These are phyloP conservation scores for Hemichromis elongatus DNA, from an alignment of 2,113 vertebrate genomes.

Conservation along the genomic window DNA sequence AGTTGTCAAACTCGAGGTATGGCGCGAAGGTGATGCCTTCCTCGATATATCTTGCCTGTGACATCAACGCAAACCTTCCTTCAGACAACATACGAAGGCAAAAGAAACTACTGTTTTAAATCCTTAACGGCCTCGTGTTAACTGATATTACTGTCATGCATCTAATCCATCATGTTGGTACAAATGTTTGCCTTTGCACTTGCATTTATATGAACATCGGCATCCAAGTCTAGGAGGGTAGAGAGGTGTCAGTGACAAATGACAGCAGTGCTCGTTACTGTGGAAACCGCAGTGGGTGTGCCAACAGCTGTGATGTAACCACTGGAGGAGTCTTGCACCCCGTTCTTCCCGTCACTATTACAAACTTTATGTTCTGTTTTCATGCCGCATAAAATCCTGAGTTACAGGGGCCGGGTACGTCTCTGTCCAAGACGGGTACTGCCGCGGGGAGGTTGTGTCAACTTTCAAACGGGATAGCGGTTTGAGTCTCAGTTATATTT, in stretches of 20 bases:
- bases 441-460: not conserved
- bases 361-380: not conserved
- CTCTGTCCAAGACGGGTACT: not conserved
- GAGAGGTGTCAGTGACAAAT: constrained; percentile 58
- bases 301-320: constrained; percentile 49
- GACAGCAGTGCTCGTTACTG: constrained; percentile 51
- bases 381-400: not conserved
- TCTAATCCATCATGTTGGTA: constrained; percentile 19
- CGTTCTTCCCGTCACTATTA: constrained; percentile 5
- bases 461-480: constrained; percentile 7
- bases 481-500: constrained; percentile 28
- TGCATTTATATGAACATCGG: constrained; percentile 39
- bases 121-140: not conserved
- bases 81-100: not conserved
- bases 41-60: constrained; percentile 29
- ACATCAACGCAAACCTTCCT: constrained; percentile 4
- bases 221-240: constrained; percentile 38
- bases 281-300: constrained; percentile 50
- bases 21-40: constrained; percentile 46
- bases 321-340: constrained; percentile 18
- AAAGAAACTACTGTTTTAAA: not conserved
- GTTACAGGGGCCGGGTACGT: not conserved
- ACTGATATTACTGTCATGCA: constrained; percentile 17
- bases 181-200: not conserved
- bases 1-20: constrained; percentile 52